Base-by-base conservation (phyloP, 2,797 vertebrate genomes). In the Euphonia xanthogaster region DNA sequence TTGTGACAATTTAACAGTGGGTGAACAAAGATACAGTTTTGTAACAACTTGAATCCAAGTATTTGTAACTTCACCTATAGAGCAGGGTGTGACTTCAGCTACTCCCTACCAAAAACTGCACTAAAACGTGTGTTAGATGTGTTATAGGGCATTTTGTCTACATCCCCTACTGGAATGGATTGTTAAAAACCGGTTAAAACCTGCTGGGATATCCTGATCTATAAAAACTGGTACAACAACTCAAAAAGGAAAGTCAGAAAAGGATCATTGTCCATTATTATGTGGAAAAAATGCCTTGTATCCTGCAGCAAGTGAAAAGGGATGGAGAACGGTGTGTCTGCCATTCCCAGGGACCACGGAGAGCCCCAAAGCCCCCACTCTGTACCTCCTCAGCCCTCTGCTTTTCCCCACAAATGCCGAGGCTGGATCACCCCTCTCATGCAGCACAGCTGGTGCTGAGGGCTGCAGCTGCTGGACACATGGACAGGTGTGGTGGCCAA, bases 31-130 rank as follows among this genome's bases (percentile, higher is more conserved):
- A 51, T 8, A 19, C 10, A 51, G 51, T 33, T 45, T 25, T 63
- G 12, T 6, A 51, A 39, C 24, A 0, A 0, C 18, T 31, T 13
- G 5, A 58, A 51, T 57, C 25, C 7, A 14, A 17, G 8, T 10
- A 14, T 44, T 51, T 65, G 14, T 31, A 71, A 58, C 33, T 44
- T 31, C 33, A 40, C 18, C 57, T 33, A 10, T 6, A 14, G 50
- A 40, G 57, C 44, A 58, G 39, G 7, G 4, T 10, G 21, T 31
- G 58, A 58, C 7, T 83, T 58, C 47, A 71, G 45, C 25, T 53
- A 20, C 27, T 58, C n/a, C 19, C 65, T 40, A 21, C 51, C 39
- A 24, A 58, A 65, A 84, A 10, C 39, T 21, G 57, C 35, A 77
- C 44, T 39, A 83, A 68, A 58, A 50, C 0, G 0, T 5, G 16